A percentile compares a stretch with the other conserved stretches of the same genome.
phyloP scores from a whole-genome alignment of 2,113 vertebrate genomes.

The Oxyruncus cristatus region DNA sequence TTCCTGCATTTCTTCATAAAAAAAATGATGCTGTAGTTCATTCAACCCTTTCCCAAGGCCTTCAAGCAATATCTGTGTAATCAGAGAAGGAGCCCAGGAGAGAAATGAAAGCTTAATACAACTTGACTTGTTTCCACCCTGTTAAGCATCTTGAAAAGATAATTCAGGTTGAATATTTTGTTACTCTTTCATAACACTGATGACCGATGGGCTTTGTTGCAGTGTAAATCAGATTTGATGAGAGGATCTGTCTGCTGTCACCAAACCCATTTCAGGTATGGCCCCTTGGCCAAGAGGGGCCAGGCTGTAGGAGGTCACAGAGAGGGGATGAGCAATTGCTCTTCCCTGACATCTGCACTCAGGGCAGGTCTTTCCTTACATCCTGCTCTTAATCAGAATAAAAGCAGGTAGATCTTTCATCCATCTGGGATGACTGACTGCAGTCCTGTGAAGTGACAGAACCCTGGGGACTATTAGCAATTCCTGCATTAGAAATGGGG shows the following conservation, averaged over 20 bases:
- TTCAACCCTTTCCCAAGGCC: neutral
- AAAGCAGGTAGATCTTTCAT: neutral
- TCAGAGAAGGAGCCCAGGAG: constrained; percentile 11
- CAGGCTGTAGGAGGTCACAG: neutral
- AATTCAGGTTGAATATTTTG: constrained; percentile 26
- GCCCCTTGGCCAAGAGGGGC: neutral
- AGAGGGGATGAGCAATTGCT: neutral
- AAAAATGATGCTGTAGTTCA: neutral
- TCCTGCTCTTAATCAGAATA: neutral
- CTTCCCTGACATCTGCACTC: neutral
- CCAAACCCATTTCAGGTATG: neutral
- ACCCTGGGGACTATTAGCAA: neutral
- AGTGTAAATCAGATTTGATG: neutral
- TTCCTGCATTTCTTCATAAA: neutral
- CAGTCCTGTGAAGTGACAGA: neutral
- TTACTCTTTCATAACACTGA: neutral
- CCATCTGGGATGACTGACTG: neutral
- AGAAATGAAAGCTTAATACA: constrained; percentile 33
- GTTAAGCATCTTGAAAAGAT: constrained; percentile 29
- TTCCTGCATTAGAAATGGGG: neutral
- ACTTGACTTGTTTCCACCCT: constrained; percentile 12
- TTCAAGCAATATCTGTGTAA: constrained; percentile 36
- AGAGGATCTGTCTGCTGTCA: constrained; percentile 8
- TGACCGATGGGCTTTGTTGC: neutral
- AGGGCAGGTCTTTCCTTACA: neutral